phyloP scores from a whole-genome alignment of 2,797 vertebrate genomes.

The Chiloscyllium punctatum region DNA sequence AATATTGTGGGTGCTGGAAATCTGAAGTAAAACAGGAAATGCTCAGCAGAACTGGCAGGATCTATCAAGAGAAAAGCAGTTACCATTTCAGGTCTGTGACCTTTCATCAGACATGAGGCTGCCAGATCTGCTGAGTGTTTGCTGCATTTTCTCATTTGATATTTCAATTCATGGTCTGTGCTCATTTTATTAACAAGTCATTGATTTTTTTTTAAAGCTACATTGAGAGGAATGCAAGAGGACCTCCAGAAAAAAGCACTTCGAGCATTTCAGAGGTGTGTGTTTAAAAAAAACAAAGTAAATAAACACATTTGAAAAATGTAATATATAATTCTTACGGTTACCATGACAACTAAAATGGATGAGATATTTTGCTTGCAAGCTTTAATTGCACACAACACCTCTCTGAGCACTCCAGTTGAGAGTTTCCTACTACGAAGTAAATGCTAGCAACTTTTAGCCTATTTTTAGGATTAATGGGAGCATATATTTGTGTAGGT shows the following conservation, averaged over 20 bases:
- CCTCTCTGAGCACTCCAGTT: background rate
- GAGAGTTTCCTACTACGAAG: background rate
- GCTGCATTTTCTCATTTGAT: background rate
- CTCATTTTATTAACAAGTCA: background rate
- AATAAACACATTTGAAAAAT: background rate
- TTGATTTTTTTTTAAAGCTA: slow-evolving; percentile 62
- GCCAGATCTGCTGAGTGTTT: background rate
- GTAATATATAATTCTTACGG: background rate
- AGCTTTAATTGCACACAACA: background rate
- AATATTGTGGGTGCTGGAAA: background rate
- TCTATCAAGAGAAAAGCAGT: background rate
- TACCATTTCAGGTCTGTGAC: background rate
- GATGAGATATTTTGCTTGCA: background rate
- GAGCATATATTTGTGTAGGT: background rate
- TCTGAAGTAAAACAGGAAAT: background rate
- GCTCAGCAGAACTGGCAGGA: background rate
- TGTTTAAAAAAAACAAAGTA: slow-evolving; percentile 35
- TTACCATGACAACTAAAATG: background rate
- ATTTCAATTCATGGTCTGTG: background rate
- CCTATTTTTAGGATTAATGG: background rate
- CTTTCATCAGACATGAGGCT: background rate
- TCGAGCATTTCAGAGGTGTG: slow-evolving; percentile 91
- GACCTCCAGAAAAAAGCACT: slow-evolving; percentile 94
- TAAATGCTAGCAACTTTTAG: background rate
- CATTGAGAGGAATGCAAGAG: slow-evolving; percentile 85